Conservation (phyloP, 2,113 vertebrate genomes). For the Naja naja region DNA sequence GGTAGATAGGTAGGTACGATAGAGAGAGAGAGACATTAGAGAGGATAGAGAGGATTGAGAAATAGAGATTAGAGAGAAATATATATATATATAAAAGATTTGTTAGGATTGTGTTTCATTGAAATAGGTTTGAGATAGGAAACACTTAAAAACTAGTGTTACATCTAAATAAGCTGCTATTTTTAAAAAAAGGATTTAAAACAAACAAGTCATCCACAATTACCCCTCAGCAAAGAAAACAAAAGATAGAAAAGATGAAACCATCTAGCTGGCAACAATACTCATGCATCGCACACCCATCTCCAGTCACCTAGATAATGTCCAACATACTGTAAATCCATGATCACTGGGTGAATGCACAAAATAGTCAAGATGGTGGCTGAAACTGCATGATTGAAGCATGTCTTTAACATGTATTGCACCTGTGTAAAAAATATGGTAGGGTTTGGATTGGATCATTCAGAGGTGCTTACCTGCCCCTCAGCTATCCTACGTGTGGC, state of each 20-base stretch:
- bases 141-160: not conserved
- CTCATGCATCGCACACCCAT: not conserved
- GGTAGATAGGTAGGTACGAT: too few relatives aligned
- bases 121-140: not conserved
- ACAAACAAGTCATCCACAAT: not conserved
- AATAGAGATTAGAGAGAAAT: too few relatives aligned
- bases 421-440: not conserved
- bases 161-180: not conserved
- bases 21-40: too few relatives aligned
- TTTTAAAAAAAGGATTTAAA: not conserved
- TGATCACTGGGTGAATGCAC: not conserved
- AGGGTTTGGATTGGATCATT: not conserved
- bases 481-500: not conserved
- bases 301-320: not conserved
- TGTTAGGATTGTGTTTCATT: not conserved
- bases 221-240: not conserved
- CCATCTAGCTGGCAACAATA: not conserved
- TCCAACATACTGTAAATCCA: not conserved
- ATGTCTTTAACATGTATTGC: not conserved
- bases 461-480: not conserved
- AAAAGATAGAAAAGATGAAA: not conserved
- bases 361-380: not conserved
- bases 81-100: not conserved
- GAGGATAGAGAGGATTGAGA: too few relatives aligned
- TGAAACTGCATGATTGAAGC: not conserved